A percentile compares a stretch with the other conserved stretches of the same genome.
These are phyloP conservation scores for Varecia variegata DNA, from an alignment of 2,797 vertebrate species.

Conservation along the genomic window DNA sequence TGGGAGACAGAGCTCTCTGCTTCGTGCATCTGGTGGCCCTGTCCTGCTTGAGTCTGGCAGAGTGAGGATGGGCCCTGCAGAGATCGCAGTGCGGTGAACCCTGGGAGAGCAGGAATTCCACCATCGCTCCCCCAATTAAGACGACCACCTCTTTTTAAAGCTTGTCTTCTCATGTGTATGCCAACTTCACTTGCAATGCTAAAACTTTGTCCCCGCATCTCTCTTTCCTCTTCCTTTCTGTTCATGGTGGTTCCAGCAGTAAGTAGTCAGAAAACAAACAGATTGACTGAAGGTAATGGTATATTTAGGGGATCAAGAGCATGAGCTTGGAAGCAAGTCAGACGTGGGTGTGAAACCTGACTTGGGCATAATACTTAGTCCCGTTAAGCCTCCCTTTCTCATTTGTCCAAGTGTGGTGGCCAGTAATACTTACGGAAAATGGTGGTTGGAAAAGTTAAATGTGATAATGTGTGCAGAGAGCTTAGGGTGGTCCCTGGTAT, in stretches of 20 bases:
- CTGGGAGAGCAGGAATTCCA: neutral
- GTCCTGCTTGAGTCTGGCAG: neutral
- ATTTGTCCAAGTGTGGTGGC: neutral
- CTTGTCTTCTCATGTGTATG: fast-evolving
- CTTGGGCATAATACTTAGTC: neutral
- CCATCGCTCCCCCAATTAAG: neutral
- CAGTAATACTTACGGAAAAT: neutral
- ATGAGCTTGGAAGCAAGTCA: neutral
- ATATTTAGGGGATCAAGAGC: neutral
- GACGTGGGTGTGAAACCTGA: neutral
- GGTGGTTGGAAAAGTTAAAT: neutral
- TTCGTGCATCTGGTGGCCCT: neutral
- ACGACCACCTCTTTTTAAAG: neutral
- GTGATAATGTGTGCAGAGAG: neutral
- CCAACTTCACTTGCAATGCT: neutral
- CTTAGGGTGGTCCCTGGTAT: neutral
- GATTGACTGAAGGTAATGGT: neutral
- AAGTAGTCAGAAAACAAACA: neutral
- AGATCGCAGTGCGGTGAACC: neutral
- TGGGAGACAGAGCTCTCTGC: neutral
- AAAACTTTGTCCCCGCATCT: too few relatives aligned
- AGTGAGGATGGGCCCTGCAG: neutral
- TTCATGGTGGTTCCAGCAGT: too few relatives aligned
- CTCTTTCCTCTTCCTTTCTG: neutral
- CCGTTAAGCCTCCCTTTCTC: neutral